A percentile compares a stretch with the other conserved stretches of the same genome.
These are phyloP conservation scores for Anser brachyrhynchus DNA, from an alignment of 2,113 vertebrate species.

Conservation along the genomic window DNA sequence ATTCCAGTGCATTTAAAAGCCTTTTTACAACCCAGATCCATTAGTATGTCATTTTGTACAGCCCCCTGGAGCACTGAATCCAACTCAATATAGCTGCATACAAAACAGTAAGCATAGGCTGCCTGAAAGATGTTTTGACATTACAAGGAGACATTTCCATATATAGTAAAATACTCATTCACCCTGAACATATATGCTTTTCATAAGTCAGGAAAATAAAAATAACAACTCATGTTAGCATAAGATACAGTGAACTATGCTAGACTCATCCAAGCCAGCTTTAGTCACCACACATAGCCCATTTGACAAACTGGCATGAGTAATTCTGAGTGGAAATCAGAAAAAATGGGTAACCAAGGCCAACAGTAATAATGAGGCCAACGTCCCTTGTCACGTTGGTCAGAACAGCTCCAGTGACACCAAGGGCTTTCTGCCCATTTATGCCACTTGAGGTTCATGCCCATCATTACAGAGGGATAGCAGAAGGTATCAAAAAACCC, in stretches of 20 bases:
- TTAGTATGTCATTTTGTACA: neutral
- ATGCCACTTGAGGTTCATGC: neutral
- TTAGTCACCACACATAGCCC: conserved; percentile 4
- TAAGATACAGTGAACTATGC: neutral
- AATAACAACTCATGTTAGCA: neutral
- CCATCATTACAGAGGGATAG: neutral
- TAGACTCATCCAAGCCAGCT: neutral
- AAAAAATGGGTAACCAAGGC: conserved; percentile 9
- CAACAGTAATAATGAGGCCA: neutral
- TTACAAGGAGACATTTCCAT: neutral
- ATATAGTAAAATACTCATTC: neutral
- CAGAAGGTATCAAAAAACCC: neutral
- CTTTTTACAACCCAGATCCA: neutral
- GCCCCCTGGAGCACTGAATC: neutral
- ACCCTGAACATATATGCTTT: neutral
- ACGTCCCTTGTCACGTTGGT: accelerated
- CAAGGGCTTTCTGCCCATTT: neutral
- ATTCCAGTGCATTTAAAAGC: neutral
- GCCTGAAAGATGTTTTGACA: neutral
- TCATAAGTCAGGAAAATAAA: conserved; percentile 5
- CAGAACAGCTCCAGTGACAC: neutral
- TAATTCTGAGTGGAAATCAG: conserved; percentile 34
- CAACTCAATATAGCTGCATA: neutral
- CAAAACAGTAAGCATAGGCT: neutral
- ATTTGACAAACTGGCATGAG: conserved; percentile 1